A percentile compares a stretch with the other conserved stretches of the same genome.
Conservation (phyloP, 2,113 vertebrate species). For the Lamprologus ornatipinnis region DNA sequence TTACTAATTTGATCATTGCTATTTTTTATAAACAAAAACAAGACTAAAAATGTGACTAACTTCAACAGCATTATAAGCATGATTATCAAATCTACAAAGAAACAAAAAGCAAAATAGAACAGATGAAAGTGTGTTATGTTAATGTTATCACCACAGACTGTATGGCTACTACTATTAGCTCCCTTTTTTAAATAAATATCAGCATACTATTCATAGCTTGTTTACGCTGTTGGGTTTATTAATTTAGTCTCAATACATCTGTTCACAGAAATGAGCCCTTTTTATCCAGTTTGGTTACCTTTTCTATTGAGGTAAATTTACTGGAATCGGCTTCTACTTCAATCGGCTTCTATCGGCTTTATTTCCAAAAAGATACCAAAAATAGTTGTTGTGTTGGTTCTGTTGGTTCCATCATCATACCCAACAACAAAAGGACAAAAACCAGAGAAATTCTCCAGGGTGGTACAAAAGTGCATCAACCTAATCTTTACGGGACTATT, state of each 20-base stretch:
- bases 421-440: neutral
- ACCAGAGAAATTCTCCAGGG: neutral
- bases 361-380: neutral
- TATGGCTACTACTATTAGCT: neutral
- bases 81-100: neutral
- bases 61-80: neutral
- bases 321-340: neutral
- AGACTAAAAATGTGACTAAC: neutral
- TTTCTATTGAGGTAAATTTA: neutral
- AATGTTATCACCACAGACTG: neutral
- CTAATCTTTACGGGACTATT: neutral
- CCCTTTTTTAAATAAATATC: neutral
- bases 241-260: neutral
- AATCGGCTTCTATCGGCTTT: rapidly evolving
- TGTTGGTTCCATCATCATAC: neutral
- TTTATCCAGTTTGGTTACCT: neutral
- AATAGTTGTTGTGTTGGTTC: neutral
- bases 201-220: neutral
- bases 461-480: neutral
- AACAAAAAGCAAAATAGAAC: neutral
- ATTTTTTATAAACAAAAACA: neutral
- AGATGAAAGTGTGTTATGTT: neutral
- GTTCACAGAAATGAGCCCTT: neutral
- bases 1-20: neutral
- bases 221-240: neutral